Evolutionary conservation across 2,888 invertebrate genomes (phyloP), one percentile per base, ranked within the genome.

Genomic region (Heliconius hortense): DNA sequence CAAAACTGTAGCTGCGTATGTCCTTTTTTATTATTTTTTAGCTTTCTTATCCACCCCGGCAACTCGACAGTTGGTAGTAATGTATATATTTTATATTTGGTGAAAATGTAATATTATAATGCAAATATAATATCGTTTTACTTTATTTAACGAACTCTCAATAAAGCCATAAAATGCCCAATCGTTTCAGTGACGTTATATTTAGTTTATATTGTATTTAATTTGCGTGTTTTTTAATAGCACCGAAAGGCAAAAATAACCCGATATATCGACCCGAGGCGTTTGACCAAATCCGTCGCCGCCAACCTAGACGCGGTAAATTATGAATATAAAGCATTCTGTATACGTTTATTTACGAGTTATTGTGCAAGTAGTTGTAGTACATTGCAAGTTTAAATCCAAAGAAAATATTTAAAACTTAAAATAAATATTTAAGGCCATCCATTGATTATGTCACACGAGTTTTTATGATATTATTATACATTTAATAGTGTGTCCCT

Each of bases 171-270:
- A 43, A 43, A 1, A 5, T 15, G 15, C 1, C 15, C 15, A 48
- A 18, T 48, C 5, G 18, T n/a, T 56, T 10, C 56, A n/a, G 56
- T 56, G n/a, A 56, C n/a, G 56, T 11, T n/a, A 56, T 56, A 56
- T 56, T 21, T 21, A 56, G n/a, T 56, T 56, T 56, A n/a, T n/a
- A 56, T n/a, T n/a, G 56, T 56, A 28, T 71, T 62, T 71, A n/a
- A 71, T 62, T 66, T 31, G 69, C 82, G 76, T 82, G 80, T 86
- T 90, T 83, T 91, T 89, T 83, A 82, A 82, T 91, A 94, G 94
- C 93, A 91, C 89, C 92, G 94, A 87, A 92, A 86, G 90, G 90
- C 91, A 90, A 94, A 91, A 89, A 89, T 93, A 87, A 88, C 90
- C 87, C 90, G 92, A 80, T 92, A 89, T 92, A 89, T 92, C 90